Evolutionary conservation across 2,797 vertebrate genomes (phyloP), one percentile per base, ranked within the genome.

Genomic region (Cyprinodon diabolis): DNA sequence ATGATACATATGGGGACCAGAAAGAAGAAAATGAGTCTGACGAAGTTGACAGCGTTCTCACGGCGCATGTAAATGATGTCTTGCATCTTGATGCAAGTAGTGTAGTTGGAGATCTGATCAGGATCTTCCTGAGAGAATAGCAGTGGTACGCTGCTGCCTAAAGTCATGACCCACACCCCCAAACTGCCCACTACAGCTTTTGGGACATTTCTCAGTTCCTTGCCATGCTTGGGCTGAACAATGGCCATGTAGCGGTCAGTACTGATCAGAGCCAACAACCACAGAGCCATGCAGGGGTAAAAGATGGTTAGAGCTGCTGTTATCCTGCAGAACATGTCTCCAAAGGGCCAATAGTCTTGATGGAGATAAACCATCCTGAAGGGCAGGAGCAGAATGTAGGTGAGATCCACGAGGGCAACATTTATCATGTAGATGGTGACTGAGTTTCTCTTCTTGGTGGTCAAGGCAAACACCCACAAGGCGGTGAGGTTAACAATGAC

Each of bases 371-470:
- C 84, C 90, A 99, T 96, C 66, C 95, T 94, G 81, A 99, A 98
- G 60, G 98, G 98, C 48, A 99, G 92, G 43, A 95, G 91, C 57
- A 96, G 62, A 78, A 97, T 94, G 84, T 97, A 97, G 67, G 96
- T 68, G 21, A 99, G 92, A 87, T 99, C 98, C 68, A 99, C 90
- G 30, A 97, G 66, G 0, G 98, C 98, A 11, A 99, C 97, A 1
- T 99, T 99, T 86, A 98, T 97, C 98, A 99, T 99, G 51, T 99
- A 97, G 69, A 99, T 83, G 0, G 96, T 98, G 81, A 98, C 96
- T 0, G 97, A 98, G 83, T 95, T 99, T 88, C 95, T 95, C 87
- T 96, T 97, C 91, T 98, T 99, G 78, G 98, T 99, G 72, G 96
- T 97, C 77, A 98, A 95, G 67, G 96, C 96, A 90, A 99, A 99